These are phyloP conservation scores for Cheirogaleus medius DNA, from an alignment of 2,113 vertebrate genomes.

Conservation along the genomic window DNA sequence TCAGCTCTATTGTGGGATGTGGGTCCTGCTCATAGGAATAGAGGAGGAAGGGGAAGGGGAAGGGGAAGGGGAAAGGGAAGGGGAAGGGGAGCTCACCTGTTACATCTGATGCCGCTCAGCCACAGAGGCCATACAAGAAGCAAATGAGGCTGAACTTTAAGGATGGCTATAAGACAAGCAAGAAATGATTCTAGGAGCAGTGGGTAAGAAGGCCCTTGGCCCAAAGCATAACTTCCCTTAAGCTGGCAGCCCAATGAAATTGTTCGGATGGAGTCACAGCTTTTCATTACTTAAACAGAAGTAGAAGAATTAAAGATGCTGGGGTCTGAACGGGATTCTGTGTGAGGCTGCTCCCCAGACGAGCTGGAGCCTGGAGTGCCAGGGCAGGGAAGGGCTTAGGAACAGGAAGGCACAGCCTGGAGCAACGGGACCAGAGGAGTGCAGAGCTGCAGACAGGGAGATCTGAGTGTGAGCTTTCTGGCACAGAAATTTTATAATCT, in stretches of 20 bases:
- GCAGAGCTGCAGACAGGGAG: not conserved
- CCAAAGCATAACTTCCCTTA: not conserved
- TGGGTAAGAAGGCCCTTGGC: not conserved
- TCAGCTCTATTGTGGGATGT: not conserved
- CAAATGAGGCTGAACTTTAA: not conserved
- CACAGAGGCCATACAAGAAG: not conserved
- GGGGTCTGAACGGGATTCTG: not conserved
- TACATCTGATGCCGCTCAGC: not conserved
- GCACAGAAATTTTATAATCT: not conserved
- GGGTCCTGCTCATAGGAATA: not conserved
- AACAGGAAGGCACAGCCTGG: no score
- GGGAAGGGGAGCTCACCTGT: not conserved
- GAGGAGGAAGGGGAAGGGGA: not conserved
- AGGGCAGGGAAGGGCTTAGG: no score
- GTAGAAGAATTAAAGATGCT: not conserved
- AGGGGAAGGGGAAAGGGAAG: no score
- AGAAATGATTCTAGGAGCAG: not conserved
- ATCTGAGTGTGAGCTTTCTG: not conserved
- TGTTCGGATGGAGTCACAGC: not conserved
- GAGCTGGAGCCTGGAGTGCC: not conserved
- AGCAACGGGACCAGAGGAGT: not conserved
- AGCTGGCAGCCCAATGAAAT: not conserved
- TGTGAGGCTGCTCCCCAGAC: not conserved
- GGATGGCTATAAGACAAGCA: accelerated
- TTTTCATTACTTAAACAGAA: not conserved